These are phyloP conservation scores for Okamejei kenojei DNA, from an alignment of 2,797 vertebrate species.

Conservation along the genomic window DNA sequence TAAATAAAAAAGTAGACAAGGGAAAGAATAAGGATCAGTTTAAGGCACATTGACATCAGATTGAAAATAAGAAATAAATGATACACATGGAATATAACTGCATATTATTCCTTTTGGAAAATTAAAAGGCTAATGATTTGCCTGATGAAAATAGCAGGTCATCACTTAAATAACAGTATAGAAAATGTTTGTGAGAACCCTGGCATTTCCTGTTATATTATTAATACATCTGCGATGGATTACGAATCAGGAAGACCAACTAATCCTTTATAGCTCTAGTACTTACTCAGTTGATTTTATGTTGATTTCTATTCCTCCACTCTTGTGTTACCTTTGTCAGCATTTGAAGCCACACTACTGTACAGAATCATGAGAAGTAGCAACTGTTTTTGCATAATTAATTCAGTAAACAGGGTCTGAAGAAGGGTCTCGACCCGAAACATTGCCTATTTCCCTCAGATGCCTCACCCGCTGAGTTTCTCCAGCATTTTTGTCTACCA, in stretches of 20 bases:
- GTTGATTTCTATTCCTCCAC: no score
- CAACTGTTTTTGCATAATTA: no score
- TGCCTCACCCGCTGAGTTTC: no score
- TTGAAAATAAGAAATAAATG: neutral
- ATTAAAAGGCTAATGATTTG: neutral
- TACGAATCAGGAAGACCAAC: neutral
- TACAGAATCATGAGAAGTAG: no score
- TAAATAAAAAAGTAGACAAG: neutral
- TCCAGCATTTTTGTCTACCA: no score
- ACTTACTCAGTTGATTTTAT: neutral
- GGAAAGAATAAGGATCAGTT: neutral
- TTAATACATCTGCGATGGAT: neutral
- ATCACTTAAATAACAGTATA: neutral
- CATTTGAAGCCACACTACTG: no score
- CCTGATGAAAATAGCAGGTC: neutral
- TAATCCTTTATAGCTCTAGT: neutral
- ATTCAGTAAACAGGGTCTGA: no score
- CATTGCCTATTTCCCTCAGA: no score
- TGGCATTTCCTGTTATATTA: neutral
- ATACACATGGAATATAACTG: neutral
- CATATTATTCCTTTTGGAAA: neutral
- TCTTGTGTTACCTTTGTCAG: neutral
- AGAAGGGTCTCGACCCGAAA: no score
- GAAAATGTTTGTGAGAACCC: neutral
- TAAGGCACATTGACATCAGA: neutral